Evolutionary conservation across 2,888 invertebrate species (phyloP), one percentile per base, ranked within the genome.

Genomic region (Stenoptilia bipunctidactyla): DNA sequence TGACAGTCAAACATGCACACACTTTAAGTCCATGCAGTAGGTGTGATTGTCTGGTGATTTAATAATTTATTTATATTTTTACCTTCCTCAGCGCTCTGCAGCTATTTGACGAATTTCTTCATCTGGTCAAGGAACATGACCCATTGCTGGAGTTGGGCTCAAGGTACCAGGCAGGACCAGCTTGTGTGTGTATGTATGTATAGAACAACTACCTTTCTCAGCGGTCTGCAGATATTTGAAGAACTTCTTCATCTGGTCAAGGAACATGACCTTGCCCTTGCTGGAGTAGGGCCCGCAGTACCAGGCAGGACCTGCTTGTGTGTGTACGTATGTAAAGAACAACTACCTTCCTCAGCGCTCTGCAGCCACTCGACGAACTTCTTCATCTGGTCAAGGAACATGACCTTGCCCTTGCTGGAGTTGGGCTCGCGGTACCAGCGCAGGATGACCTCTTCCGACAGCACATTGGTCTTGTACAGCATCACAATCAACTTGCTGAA

Each of bases 331-430:
- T n/a, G n/a, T n/a, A n/a, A n/a, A n/a, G n/a, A n/a, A n/a, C n/a
- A n/a, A 6, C 8, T 13, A 88, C 88, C 88, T 71, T 97, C 97
- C 76, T 98, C 97, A 43, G 98, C 97, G 80, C 91, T 97, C 77
- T 97, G 94, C 50, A 98, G 87, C 97, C 97, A 98, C 80, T 98
- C 97, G 40, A 97, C 90, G 70, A 98, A 97, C 85, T 94, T 93
- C 84, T 95, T 96, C 95, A 97, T 97, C 86, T 98, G 97, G 67
- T 97, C 97, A 58, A 97, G 90, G 88, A 98, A 98, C 87, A 97
- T 93, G 88, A 95, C 92, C 87, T 97, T 97, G 56, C 98, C 98
- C 85, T 97, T 98, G 56, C 61, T 65, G 52, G 94, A 94, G 85
- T 95, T 96, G 53, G 92, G 90, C 56, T 96, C 96, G 73, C 94